A percentile compares a stretch with the other conserved stretches of the same genome.
Evolutionary conservation across 2,797 vertebrate genomes (phyloP).

Genomic region (Agapornis canus): DNA sequence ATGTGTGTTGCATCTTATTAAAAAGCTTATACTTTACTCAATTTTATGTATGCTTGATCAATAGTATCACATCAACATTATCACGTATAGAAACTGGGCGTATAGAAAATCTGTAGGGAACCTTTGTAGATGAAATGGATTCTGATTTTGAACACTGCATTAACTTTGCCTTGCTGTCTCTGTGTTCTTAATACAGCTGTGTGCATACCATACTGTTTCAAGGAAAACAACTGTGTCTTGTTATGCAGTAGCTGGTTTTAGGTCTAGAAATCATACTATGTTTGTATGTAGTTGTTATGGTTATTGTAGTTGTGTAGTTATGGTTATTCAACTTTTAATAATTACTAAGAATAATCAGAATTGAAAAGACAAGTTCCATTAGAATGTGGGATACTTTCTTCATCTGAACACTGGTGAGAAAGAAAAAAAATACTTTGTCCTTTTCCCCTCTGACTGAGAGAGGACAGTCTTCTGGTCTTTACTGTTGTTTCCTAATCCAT

Average conservation of each 20-base stretch:
- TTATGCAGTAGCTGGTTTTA: background rate
- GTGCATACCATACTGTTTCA: background rate
- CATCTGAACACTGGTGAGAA: background rate
- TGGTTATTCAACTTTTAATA: background rate
- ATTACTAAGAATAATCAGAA: background rate
- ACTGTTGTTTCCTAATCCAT: background rate
- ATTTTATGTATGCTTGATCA: background rate
- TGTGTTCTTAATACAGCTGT: background rate
- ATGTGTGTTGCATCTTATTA: background rate
- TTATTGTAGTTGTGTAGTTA: background rate
- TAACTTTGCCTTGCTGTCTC: background rate
- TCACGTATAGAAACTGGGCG: background rate
- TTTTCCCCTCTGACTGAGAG: background rate
- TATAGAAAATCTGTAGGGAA: background rate
- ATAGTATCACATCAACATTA: background rate
- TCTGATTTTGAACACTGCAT: background rate
- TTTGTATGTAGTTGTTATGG: background rate
- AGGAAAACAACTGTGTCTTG: background rate
- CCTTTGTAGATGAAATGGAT: rapidly evolving
- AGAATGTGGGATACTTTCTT: background rate
- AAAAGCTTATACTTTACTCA: background rate
- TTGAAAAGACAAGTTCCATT: background rate
- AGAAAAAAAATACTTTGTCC: background rate
- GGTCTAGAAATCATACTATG: background rate
- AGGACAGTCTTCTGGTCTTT: background rate